Percentiles rank a stretch among this genome's conserved stretches.
Conservation (phyloP, 1,140 invertebrate genomes). For the Euura saliciscinereae region DNA sequence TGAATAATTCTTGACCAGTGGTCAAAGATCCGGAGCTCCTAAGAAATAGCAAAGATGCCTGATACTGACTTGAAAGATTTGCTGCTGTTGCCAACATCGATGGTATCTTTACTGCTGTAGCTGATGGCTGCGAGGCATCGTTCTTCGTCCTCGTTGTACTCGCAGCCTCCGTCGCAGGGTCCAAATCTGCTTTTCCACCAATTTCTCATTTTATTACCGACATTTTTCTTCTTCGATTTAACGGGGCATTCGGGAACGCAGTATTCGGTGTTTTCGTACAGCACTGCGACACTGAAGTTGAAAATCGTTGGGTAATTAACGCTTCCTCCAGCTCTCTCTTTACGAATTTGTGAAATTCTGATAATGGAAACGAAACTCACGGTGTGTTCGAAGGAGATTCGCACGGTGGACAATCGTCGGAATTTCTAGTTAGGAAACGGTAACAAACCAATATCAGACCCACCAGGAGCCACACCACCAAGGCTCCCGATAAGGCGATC, state of each 20-base stretch:
- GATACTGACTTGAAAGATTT: conserved; percentile 32
- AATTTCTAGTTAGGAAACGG: conserved; percentile 32
- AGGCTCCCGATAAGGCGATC: conserved; percentile 35
- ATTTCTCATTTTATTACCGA: conserved; percentile 25
- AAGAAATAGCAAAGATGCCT: not conserved
- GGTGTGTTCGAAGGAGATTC: conserved; percentile 26
- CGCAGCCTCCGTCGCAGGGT: conserved; percentile 25
- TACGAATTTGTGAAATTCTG: conserved; percentile 6
- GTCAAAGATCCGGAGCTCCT: conserved; percentile 11
- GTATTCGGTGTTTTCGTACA: conserved; percentile 42
- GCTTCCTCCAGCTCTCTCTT: no score
- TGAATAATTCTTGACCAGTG: not conserved
- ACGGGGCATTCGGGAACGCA: conserved; percentile 26
- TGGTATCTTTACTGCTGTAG: conserved; percentile 36
- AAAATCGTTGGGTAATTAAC: not conserved
- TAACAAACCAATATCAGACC: conserved; percentile 40
- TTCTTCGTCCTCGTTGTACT: conserved; percentile 32
- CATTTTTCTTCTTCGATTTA: conserved; percentile 23
- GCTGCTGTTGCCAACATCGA: conserved; percentile 22
- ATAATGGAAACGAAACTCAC: conserved; percentile 24
- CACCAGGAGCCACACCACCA: conserved; percentile 41
- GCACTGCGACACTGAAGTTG: conserved; percentile 31
- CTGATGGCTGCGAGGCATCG: conserved; percentile 33
- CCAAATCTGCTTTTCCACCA: conserved; percentile 36
- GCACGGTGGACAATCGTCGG: conserved; percentile 30